Conservation (phyloP, 2,797 vertebrate genomes). For the Capromys pilorides region DNA sequence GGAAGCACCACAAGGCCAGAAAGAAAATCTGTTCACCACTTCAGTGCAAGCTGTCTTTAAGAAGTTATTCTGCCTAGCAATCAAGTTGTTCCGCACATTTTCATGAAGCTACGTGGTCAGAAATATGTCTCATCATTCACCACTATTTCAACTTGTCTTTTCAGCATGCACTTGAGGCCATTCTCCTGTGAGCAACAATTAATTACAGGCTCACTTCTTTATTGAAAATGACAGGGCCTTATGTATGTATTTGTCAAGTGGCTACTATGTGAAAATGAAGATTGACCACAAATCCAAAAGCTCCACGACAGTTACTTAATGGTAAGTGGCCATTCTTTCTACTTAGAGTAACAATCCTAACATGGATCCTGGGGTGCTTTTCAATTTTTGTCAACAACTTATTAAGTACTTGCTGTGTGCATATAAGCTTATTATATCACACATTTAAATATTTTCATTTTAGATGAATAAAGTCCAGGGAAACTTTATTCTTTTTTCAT, state of each 20-base stretch:
- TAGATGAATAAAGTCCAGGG: neutral
- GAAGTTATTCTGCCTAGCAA: slow-evolving; percentile 18
- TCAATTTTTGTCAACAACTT: neutral
- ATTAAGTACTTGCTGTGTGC: neutral
- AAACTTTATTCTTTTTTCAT: neutral
- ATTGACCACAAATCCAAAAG: slow-evolving; percentile 48
- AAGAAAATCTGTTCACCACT: neutral
- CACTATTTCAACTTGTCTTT: slow-evolving; percentile 61
- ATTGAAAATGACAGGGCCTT: slow-evolving; percentile 53
- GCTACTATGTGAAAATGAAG: slow-evolving; percentile 55
- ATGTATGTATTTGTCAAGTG: slow-evolving; percentile 55
- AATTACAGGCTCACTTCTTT: slow-evolving; percentile 55
- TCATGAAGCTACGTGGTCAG: slow-evolving; percentile 43
- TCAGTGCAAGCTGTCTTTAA: neutral
- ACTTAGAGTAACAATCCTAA: neutral
- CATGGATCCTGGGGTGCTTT: neutral
- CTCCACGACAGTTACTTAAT: neutral
- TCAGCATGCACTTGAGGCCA: slow-evolving; percentile 15
- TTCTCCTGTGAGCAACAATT: slow-evolving; percentile 55
- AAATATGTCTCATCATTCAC: slow-evolving; percentile 47
- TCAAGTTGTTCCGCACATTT: neutral
- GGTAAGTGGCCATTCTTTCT: neutral
- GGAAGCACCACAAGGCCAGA: neutral
- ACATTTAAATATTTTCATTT: slow-evolving; percentile 47
- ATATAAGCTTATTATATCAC: neutral